phyloP scores from a whole-genome alignment of 2,113 vertebrate species.

The Menidia beryllina region DNA sequence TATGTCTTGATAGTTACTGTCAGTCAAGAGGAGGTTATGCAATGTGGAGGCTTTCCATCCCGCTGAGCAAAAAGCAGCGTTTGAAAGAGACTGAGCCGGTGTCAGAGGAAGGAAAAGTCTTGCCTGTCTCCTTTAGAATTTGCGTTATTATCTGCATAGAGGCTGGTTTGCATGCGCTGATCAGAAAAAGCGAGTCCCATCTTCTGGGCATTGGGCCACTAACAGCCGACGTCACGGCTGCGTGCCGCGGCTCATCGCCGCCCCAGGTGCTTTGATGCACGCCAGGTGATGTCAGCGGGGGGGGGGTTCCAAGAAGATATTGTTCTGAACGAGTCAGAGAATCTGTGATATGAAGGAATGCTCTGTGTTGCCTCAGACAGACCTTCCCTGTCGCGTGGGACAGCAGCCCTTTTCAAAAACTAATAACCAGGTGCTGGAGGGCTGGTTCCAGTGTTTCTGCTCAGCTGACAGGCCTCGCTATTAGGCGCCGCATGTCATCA shows the following conservation, averaged over 20 bases:
- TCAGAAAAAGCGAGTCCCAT: conserved; percentile 25
- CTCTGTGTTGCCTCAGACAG: conserved; percentile 28
- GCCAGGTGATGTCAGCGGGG: conserved; percentile 5
- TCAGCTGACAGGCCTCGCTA: conserved; percentile 19
- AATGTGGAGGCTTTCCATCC: background rate
- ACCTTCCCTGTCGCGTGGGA: conserved; percentile 18
- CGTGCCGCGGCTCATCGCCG: conserved; percentile 40
- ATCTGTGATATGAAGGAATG: conserved; percentile 27
- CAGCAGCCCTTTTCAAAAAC: conserved; percentile 24
- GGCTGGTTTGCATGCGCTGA: conserved; percentile 60
- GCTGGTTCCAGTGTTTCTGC: conserved; percentile 39
- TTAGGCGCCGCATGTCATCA: conserved; percentile 36
- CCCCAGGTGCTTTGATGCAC: background rate
- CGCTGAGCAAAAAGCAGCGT: background rate
- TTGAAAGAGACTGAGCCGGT: background rate
- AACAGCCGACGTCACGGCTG: conserved; percentile 25
- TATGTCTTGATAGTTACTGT: conserved; percentile 21
- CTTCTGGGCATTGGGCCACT: conserved; percentile 38
- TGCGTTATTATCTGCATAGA: conserved; percentile 48
- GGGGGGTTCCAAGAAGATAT: background rate
- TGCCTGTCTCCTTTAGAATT: conserved; percentile 21
- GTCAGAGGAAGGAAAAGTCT: background rate
- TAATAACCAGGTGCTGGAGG: conserved; percentile 60
- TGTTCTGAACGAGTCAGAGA: conserved; percentile 1
- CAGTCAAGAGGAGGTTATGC: conserved; percentile 4